phyloP scores from a whole-genome alignment of 2,113 vertebrate genomes.

The Heterocephalus glaber region DNA sequence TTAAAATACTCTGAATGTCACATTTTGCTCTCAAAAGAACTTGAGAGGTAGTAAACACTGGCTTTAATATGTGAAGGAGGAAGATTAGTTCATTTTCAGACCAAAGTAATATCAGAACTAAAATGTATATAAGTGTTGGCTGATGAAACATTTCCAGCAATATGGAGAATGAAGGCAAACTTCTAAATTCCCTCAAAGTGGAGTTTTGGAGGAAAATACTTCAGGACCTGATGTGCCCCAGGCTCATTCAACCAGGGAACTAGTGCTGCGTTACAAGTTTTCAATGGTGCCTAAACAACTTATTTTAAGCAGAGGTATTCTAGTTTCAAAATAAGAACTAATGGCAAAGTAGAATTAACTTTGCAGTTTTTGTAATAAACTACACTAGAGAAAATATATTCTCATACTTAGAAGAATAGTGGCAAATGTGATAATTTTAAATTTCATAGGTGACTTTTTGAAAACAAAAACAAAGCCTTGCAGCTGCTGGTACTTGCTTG shows the following conservation, averaged over 20 bases:
- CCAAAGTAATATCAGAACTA: background rate
- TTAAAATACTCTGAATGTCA: background rate
- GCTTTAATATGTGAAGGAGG: background rate
- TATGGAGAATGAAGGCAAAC: background rate
- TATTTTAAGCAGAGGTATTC: slow-evolving; percentile 13
- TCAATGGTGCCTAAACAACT: background rate
- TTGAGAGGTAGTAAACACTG: background rate
- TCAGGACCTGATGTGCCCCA: background rate
- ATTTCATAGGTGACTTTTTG: background rate
- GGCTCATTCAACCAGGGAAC: background rate
- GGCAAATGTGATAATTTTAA: background rate
- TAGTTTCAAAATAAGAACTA: background rate
- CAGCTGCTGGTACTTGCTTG: too few relatives aligned
- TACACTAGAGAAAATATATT: slow-evolving; percentile 16
- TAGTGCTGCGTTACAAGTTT: background rate
- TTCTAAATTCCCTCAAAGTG: background rate
- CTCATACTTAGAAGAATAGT: background rate
- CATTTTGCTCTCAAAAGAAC: background rate
- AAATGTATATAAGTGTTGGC: background rate
- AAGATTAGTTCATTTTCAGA: slow-evolving; percentile 1
- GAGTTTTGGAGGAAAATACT: background rate
- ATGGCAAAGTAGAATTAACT: background rate
- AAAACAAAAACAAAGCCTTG: background rate
- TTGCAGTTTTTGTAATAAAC: background rate
- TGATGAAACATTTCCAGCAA: background rate